Percentiles rank a stretch among this genome's conserved stretches.
These are phyloP conservation scores for Lipotes vexillifer DNA, from an alignment of 2,113 vertebrate species.

Conservation along the genomic window DNA sequence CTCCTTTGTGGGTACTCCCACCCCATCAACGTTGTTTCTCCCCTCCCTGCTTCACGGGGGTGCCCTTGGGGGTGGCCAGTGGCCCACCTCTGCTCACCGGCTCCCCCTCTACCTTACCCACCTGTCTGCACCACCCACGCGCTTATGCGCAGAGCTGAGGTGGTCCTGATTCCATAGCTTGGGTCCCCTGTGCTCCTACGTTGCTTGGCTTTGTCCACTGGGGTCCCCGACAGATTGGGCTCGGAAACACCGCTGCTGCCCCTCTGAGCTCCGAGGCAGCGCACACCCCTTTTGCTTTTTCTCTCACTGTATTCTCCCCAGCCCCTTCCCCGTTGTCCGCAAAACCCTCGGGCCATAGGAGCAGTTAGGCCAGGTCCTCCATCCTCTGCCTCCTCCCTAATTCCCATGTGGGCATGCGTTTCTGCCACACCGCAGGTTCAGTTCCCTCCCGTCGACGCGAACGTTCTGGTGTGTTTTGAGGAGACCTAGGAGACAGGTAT, in stretches of 20 bases:
- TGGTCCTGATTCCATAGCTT: fast-evolving
- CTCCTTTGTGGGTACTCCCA: neutral
- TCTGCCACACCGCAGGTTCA: neutral
- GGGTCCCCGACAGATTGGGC: neutral
- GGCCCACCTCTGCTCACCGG: fast-evolving
- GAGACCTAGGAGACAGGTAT: neutral
- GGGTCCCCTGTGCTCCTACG: neutral
- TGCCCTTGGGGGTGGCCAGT: neutral
- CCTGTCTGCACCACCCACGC: neutral
- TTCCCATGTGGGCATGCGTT: neutral
- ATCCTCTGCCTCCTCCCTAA: fast-evolving
- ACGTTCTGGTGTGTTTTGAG: neutral
- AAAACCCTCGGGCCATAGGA: neutral
- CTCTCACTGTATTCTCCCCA: fast-evolving
- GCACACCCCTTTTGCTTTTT: neutral
- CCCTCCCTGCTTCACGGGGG: neutral
- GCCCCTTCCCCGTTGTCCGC: fast-evolving
- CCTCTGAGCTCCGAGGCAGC: neutral
- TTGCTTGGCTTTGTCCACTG: neutral
- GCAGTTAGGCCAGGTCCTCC: neutral
- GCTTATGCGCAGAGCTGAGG: fast-evolving
- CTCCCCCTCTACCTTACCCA: neutral
- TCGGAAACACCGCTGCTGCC: neutral
- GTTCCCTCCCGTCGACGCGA: fast-evolving
- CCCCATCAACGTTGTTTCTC: neutral